These are phyloP conservation scores for Oriolus oriolus DNA, from an alignment of 2,113 vertebrate species.

Conservation along the genomic window DNA sequence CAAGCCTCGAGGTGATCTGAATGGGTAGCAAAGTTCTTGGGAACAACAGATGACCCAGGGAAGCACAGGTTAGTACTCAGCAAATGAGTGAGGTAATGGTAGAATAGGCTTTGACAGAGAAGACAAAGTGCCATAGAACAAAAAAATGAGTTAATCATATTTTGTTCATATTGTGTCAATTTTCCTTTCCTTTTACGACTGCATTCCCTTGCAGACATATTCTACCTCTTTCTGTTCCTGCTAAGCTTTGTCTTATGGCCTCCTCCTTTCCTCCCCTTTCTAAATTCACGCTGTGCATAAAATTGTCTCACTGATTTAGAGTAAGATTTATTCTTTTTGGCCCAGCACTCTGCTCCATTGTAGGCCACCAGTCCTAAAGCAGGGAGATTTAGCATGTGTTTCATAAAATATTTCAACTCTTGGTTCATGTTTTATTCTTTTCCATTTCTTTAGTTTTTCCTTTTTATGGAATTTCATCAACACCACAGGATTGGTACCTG, in stretches of 20 bases:
- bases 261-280: neutral
- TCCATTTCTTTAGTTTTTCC: neutral
- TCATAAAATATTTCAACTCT: constrained; percentile 45
- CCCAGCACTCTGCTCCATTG: neutral
- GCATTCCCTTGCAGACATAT: neutral
- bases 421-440: constrained; percentile 4
- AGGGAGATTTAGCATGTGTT: constrained; percentile 44
- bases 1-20: neutral
- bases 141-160: neutral
- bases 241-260: neutral
- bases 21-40: neutral
- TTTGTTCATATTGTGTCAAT: neutral
- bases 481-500: neutral
- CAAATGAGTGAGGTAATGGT: neutral
- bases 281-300: constrained; percentile 25
- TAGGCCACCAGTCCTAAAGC: neutral
- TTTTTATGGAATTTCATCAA: constrained; percentile 10
- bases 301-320: constrained; percentile 20
- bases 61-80: neutral
- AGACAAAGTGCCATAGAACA: neutral
- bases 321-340: constrained; percentile 29
- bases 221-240: neutral
- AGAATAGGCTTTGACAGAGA: neutral
- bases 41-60: neutral
- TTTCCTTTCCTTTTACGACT: neutral